A percentile compares a stretch with the other conserved stretches of the same genome.
These are phyloP conservation scores for Rhaphigaster nebulosa DNA, from an alignment of 2,888 invertebrate genomes.

Conservation along the genomic window DNA sequence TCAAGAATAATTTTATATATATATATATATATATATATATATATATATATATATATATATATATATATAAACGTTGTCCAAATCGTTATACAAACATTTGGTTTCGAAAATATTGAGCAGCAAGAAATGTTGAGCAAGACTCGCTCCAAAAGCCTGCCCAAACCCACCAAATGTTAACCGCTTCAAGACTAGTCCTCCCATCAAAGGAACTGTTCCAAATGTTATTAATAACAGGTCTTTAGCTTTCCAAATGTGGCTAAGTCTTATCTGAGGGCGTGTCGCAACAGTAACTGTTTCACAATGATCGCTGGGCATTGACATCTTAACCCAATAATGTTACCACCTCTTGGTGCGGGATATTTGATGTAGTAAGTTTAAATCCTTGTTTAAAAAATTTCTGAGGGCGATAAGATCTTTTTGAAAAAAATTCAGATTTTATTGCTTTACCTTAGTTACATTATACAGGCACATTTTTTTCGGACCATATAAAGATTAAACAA, in stretches of 20 bases:
- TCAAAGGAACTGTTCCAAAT: not conserved
- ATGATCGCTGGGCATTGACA: not conserved
- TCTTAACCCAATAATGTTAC: not conserved
- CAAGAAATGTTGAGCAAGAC: not conserved
- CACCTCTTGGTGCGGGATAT: not conserved
- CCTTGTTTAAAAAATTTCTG: not conserved
- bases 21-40: too few species aligned
- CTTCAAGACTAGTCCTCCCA: not conserved
- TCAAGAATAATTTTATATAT: too few species aligned
- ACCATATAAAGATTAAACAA: too few species aligned
- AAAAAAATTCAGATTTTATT: too few species aligned
- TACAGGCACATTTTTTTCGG: too few species aligned
- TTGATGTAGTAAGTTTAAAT: not conserved
- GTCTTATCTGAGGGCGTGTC: not conserved
- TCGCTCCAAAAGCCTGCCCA: not conserved
- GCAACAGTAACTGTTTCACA: not conserved
- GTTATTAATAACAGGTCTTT: not conserved
- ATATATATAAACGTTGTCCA: too few species aligned
- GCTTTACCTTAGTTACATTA: too few species aligned
- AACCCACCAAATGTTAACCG: not conserved
- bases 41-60: too few species aligned
- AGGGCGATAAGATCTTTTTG: too few species aligned
- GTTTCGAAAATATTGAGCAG: not conserved
- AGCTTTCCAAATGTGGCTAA: not conserved
- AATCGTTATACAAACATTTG: not conserved